These are phyloP conservation scores for Xiphophorus birchmanni DNA, from an alignment of 2,797 vertebrate genomes.

Conservation along the genomic window DNA sequence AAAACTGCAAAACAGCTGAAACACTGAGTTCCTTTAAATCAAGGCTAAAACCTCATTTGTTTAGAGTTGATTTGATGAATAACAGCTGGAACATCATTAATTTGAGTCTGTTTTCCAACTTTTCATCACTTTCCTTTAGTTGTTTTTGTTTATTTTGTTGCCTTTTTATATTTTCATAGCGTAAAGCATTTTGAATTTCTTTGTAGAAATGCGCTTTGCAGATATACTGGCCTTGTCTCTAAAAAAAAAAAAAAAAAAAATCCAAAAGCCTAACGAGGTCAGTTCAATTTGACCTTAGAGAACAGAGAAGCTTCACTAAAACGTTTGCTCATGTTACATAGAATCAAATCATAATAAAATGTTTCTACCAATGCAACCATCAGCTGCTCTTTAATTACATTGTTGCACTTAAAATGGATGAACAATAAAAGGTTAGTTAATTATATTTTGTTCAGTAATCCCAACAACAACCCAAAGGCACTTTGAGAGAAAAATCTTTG, in stretches of 20 bases:
- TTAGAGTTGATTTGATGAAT: not conserved
- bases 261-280: not conserved
- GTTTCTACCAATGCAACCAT: not conserved
- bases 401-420: not conserved
- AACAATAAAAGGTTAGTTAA: not conserved
- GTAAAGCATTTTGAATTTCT: not conserved
- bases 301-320: not conserved
- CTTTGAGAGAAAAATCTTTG: not conserved
- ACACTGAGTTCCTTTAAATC: no score
- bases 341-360: not conserved
- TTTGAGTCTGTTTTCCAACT: not conserved
- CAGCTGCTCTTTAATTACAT: not conserved
- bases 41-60: not conserved
- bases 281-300: not conserved
- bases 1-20: no score
- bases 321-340: not conserved
- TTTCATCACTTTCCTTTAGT: not conserved
- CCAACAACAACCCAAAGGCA: not conserved
- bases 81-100: not conserved
- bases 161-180: not conserved
- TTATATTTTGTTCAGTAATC: not conserved
- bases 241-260: not conserved
- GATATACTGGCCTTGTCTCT: not conserved
- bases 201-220: not conserved
- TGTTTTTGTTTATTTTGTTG: not conserved